These are phyloP conservation scores for Ochotona princeps DNA, from an alignment of 2,113 vertebrate species.

Conservation along the genomic window DNA sequence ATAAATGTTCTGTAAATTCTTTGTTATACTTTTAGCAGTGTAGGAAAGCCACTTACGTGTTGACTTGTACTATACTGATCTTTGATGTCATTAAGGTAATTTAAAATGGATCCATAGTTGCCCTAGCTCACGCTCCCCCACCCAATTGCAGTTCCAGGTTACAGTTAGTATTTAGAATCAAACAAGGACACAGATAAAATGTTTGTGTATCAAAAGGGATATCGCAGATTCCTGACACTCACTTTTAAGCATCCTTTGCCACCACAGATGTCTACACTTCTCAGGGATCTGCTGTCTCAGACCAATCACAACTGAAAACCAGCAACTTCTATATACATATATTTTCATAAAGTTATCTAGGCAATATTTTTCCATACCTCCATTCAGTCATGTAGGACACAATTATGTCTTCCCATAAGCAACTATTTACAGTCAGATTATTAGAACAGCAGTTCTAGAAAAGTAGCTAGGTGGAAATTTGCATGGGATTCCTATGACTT, in stretches of 20 bases:
- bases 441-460: conserved; percentile 12
- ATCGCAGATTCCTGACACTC: not conserved
- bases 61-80: not conserved
- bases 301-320: not conserved
- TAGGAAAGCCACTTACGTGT: not conserved
- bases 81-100: conserved; percentile 8
- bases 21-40: not conserved
- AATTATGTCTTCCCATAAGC: not conserved
- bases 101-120: not conserved
- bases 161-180: conserved; percentile 2
- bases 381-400: not conserved
- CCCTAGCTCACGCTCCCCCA: not conserved
- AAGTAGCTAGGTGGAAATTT: not conserved
- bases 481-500: not conserved
- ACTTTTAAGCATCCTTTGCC: not conserved
- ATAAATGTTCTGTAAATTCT: not conserved
- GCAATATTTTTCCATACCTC: not conserved
- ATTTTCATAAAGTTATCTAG: not conserved
- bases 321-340: not conserved
- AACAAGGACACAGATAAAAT: not conserved
- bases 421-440: not conserved
- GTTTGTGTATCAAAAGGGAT: not conserved
- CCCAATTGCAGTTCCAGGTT: not conserved
- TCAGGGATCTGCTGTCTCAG: not conserved
- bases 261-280: not conserved